Evolutionary conservation across 2,888 invertebrate species (phyloP), one percentile per base, ranked within the genome.

Genomic region (Cremastinae sp.): DNA sequence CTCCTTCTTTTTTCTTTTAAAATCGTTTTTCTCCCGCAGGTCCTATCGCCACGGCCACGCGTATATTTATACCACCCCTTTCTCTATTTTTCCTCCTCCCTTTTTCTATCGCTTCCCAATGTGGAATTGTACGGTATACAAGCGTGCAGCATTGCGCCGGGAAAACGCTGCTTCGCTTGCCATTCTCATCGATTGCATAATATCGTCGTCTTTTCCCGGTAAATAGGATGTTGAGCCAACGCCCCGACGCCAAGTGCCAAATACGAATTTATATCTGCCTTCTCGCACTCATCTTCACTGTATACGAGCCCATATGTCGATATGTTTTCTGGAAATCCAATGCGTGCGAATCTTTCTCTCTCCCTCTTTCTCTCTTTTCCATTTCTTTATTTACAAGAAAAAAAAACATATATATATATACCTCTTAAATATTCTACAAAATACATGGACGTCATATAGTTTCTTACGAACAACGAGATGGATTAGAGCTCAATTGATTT

Each of bases 171-270:
- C 49, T 61, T 49, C 64, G 68, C 66, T 69, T 74, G 77, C 73
- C 66, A 73, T 76, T 75, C 78, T 65, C 74, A 79, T 71, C 79
- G 78, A 79, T 84, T 84, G 85, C 85, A 85, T 85, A 85, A 86
- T 86, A 85, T 84, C 83, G 83, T 80, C 85, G 84, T 85, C 84
- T 83, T 77, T 82, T 80, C 41, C 78, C 82, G 77, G 84, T 84
- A 85, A 86, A 85, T 85, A 85, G 85, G 84, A 84, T 82, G 82
- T 84, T 83, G 83, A 75, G 80, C 79, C 77, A 77, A 77, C 79
- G 74, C 77, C 62, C 72, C 72, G 54, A 36, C 58, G 51, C 54
- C 73, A 68, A 80, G 79, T 79, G 83, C 82, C 82, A 83, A 83
- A 81, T 84, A 79, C 84, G 84, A 84, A 84, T 84, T 85, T 83